Percentiles rank a stretch among this genome's conserved stretches.
Evolutionary conservation across 2,888 invertebrate species (phyloP).

Genomic region (Buathra laborator): DNA sequence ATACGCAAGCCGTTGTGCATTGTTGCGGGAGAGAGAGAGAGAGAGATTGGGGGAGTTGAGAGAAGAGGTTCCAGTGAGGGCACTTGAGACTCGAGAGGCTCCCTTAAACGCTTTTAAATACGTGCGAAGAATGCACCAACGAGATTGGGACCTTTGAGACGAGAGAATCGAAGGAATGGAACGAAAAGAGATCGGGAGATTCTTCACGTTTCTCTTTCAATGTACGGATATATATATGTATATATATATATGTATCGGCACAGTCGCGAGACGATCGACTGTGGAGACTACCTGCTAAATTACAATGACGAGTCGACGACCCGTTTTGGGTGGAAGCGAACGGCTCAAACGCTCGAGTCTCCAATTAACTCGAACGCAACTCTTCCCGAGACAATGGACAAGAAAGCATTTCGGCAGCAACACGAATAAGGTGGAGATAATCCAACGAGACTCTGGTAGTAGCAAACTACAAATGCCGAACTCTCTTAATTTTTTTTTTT

Average conservation of each 20-base stretch:
- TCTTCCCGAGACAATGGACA: slow-evolving; percentile 58
- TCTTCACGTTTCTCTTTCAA: slow-evolving; percentile 7
- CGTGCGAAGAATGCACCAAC: slow-evolving; percentile 73
- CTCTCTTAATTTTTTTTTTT: slow-evolving; percentile 12
- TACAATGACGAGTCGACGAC: slow-evolving; percentile 69
- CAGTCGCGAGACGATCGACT: background rate
- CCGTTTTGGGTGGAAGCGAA: slow-evolving; percentile 60
- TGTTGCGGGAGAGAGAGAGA: slow-evolving; percentile 28
- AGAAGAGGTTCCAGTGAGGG: slow-evolving; percentile 71
- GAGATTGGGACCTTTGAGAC: slow-evolving; percentile 49
- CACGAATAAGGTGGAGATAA: slow-evolving; percentile 8
- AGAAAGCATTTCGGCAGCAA: slow-evolving; percentile 33
- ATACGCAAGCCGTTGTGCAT: slow-evolving; percentile 73
- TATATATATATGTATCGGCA: background rate
- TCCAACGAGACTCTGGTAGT: slow-evolving; percentile 29
- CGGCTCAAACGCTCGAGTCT: slow-evolving; percentile 18
- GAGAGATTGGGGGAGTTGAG: slow-evolving; percentile 41
- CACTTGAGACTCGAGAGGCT: slow-evolving; percentile 74
- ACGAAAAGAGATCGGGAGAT: slow-evolving; percentile 35
- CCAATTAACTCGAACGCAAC: slow-evolving; percentile 65
- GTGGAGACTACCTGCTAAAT: slow-evolving; percentile 70
- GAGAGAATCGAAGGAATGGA: slow-evolving; percentile 56
- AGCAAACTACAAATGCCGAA: slow-evolving; percentile 45
- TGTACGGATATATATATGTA: too few relatives aligned
- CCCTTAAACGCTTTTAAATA: slow-evolving; percentile 82